Base-by-base conservation (phyloP, 2,888 invertebrate genomes). In the Unio pictorum region DNA sequence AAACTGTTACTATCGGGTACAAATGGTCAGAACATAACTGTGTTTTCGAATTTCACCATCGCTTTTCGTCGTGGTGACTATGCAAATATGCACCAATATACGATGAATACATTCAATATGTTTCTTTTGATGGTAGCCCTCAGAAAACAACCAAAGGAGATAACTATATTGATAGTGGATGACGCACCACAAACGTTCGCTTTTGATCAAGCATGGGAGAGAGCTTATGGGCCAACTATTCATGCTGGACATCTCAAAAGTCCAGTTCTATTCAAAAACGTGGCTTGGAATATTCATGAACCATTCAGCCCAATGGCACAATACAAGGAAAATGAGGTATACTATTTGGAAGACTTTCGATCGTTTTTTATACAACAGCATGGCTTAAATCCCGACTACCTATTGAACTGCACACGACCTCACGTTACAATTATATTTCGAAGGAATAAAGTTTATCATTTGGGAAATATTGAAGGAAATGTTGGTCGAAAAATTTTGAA, bases 381-480 rank as follows among this genome's bases (percentile, higher is more conserved):
- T 64, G 55, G 64, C 56, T 60, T 84, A 56, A 28, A 59, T 17
- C 17, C 55, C 4, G 63, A 18, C 5, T 64, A 67, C 18, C 45
- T 20, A 28, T 56, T 82, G 5, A 62, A 82, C 66, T 87, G 86
- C 68, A 45, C 71, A 20, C 56, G 64, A 30, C 64, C 84, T 11
- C 73, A 66, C 17, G 71, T 87, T 45, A 73, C 84, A 34, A 71
- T 87, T 45, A 79, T 86, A n/a, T 75, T 84, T 75, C 70, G 87
- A 56, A 74, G 80, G 28, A 79, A 87, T 65, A 84, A 86, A 30
- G 73, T 86, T 2, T 86, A 84, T 20, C 87, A 87, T 68, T 86
- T 86, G 11, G 71, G 87, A 56, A 87, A 87, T 67, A 83, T 82
- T 7, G 59, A 66, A 18, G 87, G 87, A 23, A 70, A 75, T 15